Evolutionary conservation across 1,140 invertebrate genomes (phyloP), one percentile per base, ranked within the genome.

Genomic region (Bombus huntii): DNA sequence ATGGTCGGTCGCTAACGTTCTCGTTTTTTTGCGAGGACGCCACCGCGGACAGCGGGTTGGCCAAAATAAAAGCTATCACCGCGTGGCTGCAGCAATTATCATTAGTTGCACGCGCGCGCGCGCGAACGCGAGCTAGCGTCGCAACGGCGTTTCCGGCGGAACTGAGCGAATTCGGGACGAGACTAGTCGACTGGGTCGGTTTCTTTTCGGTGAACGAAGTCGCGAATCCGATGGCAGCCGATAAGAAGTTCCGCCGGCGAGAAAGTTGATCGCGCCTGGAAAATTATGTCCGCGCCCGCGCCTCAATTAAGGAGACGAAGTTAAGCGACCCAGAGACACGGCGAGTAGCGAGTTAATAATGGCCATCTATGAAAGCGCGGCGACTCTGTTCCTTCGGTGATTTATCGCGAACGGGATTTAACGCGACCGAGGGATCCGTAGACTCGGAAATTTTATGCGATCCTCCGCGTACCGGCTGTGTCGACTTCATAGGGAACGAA

Each of bases 51-150:
- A 87, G 86, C 88, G 87, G 83, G 79, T 70, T 86, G 83, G 87
- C 59, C 89, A 89, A 87, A 92, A 91, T 92, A 92, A 93, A 93
- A 92, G 92, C 91, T 86, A 91, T 88, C 90, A 90, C 77, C 53
- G 66, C 81, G 75, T 74, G 88, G 83, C 88, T 89, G 83, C 65
- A 79, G 92, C 93, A 93, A 93, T 94, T 94, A 94, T 94, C 93
- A 93, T 94, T 94, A 94, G 93, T 92, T 88, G 89, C 86, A 88
- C 82, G 78, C 68, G 81, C 85, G 71, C 34, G 34, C 57, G 66
- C 74, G 39, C 42, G 74, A 34, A 18, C 31, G 5, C 22, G 3
- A 31, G 12, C 57, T 53, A 22, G n/a, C 34, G 34, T 68, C 42
- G 39, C 77, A 9, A 53, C 37, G 59, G 28, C 59, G 88, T 87